Evolutionary conservation across 2,113 vertebrate genomes (phyloP), one percentile per base, ranked within the genome.

Genomic region (Channa argus): DNA sequence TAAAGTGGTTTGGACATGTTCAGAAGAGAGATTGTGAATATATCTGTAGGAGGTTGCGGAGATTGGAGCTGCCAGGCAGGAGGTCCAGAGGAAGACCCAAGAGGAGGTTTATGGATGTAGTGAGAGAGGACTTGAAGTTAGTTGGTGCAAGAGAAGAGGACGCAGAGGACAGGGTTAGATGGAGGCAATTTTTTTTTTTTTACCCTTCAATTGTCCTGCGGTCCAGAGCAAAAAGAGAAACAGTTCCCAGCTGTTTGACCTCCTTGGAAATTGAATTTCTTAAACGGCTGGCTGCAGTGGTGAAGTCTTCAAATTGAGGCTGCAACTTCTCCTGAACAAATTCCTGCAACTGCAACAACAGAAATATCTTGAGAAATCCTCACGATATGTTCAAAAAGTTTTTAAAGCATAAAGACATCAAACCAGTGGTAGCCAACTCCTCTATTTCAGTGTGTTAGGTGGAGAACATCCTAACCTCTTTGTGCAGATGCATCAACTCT

Each of bases 221-320:
- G 81, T 94, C 90, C 69, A 96, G 72, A 3, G 89, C 88, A 13
- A 81, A 77, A 44, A 96, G 86, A 1, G 90, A 92, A 59, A 96
- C 45, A 2, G 67, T 60, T 44, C 78, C 86, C 41, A 95, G 87
- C 64, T 92, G 93, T 74, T 67, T 88, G 15, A 86, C 82, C 72
- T 94, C 94, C 52, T 92, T 94, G 47, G 91, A 92, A 53, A 95
- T 81, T 0, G 81, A 71, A 65, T 94, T 92, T 8, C 90, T 90
- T 0, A 94, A 88, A 33, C 36, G 61, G 55, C 13, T 79, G 0
- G 92, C 82, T 46, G 88, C 90, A 8, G 58, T 34, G 36, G 65
- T 50, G 63, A 95, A 74, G 0, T 71, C 71, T 0, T 76, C 68
- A 53, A 94, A 91, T 50, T 84, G 88, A 5, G 89, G 89, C 33